phyloP scores from a whole-genome alignment of 1,140 invertebrate species.

The Zelostemma sp. region DNA sequence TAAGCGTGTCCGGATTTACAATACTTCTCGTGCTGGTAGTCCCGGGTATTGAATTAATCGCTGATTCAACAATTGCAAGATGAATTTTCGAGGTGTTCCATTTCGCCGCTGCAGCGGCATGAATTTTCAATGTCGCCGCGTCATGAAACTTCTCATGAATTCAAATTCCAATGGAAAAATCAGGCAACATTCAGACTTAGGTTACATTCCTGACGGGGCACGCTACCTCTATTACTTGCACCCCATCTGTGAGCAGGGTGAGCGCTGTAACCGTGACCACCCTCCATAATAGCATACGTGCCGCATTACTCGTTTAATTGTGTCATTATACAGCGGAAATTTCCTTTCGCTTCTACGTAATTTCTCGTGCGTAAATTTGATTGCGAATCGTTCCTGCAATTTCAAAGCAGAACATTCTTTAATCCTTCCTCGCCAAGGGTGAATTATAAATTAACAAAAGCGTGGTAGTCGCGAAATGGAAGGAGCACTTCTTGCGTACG shows the following conservation, averaged over 20 bases:
- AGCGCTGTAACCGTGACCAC: constrained; percentile 26
- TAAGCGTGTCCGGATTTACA: constrained; percentile 13
- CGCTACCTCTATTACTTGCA: constrained; percentile 5
- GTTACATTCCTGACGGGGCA: constrained; percentile 16
- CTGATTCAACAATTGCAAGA: background rate
- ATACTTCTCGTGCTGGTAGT: constrained; percentile 16
- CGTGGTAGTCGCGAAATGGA: background rate
- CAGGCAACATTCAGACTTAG: constrained; percentile 11
- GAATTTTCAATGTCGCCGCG: no score
- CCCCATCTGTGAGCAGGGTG: constrained; percentile 22
- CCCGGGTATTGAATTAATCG: constrained; percentile 4
- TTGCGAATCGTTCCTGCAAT: constrained; percentile 11
- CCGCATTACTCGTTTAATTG: constrained; percentile 43
- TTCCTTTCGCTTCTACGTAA: constrained; percentile 35
- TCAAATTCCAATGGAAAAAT: no score
- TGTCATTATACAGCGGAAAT: constrained; percentile 40
- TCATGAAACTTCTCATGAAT: no score
- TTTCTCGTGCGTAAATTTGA: constrained; percentile 28
- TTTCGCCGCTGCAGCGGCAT: no score
- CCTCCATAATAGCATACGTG: constrained; percentile 34
- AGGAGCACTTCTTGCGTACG: constrained; percentile 21
- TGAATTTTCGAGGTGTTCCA: background rate
- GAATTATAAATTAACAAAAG: background rate
- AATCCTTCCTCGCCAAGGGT: background rate
- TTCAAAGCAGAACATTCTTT: constrained; percentile 5